Conservation (phyloP, 2,797 vertebrate genomes). For the Alauda arvensis region DNA sequence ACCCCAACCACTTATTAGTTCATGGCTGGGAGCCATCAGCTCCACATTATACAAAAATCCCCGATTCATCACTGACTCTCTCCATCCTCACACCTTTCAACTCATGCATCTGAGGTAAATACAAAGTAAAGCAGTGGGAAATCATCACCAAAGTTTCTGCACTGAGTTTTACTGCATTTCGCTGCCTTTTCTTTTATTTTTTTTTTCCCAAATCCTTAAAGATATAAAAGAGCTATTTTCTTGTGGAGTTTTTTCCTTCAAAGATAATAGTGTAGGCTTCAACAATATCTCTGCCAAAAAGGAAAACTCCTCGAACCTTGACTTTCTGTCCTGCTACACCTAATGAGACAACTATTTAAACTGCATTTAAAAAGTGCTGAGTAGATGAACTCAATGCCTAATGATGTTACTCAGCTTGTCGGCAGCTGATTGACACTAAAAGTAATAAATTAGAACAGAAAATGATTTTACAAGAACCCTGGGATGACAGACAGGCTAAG, state of each 20-base stretch:
- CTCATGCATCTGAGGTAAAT: neutral
- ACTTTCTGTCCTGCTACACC: conserved; percentile 75
- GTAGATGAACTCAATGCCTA: conserved; percentile 73
- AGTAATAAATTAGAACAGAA: conserved; percentile 86
- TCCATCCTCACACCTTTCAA: conserved; percentile 42
- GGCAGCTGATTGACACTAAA: conserved; percentile 81
- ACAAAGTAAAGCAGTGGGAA: conserved; percentile 43
- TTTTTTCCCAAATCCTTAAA: neutral
- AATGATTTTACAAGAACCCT: conserved; percentile 77
- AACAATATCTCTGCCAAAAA: conserved; percentile 49
- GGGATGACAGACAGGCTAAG: conserved; percentile 76
- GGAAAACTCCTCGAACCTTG: conserved; percentile 73
- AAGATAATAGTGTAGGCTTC: conserved; percentile 47
- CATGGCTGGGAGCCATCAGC: conserved; percentile 51
- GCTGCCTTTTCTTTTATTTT: neutral
- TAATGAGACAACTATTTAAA: conserved; percentile 87
- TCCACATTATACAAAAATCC: conserved; percentile 41
- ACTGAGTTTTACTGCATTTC: conserved; percentile 11
- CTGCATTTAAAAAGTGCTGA: conserved; percentile 82
- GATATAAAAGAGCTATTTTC: conserved; percentile 19
- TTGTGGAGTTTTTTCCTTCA: neutral
- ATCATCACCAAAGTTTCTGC: conserved; percentile 22
- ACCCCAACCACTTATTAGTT: conserved; percentile 51
- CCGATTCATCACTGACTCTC: conserved; percentile 8
- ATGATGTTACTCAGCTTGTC: conserved; percentile 76